phyloP scores from a whole-genome alignment of 2,888 invertebrate species.

The Luperina nickerlii region DNA sequence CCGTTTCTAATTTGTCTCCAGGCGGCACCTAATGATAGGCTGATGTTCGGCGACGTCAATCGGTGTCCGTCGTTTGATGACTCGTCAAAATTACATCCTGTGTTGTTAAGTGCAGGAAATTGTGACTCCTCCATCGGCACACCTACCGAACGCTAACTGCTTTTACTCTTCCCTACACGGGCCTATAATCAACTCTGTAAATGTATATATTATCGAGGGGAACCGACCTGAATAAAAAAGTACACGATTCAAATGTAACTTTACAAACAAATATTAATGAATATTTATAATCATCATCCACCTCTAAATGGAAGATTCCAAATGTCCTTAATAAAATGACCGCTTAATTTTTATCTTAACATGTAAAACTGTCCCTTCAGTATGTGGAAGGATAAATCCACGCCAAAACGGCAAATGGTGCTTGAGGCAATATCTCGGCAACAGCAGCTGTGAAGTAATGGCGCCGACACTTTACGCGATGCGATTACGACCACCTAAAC shows the following conservation, averaged over 20 bases:
- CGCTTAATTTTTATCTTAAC: conserved; percentile 70
- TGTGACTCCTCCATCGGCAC: conserved; percentile 88
- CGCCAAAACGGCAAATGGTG: conserved; percentile 84
- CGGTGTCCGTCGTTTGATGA: conserved; percentile 88
- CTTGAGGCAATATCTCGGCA: conserved; percentile 88
- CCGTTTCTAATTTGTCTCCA: conserved; percentile 73
- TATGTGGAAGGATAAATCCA: conserved; percentile 82
- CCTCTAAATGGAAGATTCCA: conserved; percentile 27
- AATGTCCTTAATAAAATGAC: conserved; percentile 60
- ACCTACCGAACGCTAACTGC: conserved; percentile 84
- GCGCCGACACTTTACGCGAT: conserved; percentile 90
- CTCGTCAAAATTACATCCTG: conserved; percentile 90
- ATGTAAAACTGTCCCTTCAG: conserved; percentile 76
- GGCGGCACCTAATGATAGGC: conserved; percentile 80
- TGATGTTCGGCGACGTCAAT: conserved; percentile 80
- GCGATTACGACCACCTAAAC: conserved; percentile 90
- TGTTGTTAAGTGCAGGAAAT: conserved; percentile 90
- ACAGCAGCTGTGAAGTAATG: conserved; percentile 89
- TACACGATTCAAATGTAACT: conserved; percentile 14
- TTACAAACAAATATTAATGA: conserved; percentile 25
- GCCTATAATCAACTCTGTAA: conserved; percentile 60
- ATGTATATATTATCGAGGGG: conserved; percentile 42
- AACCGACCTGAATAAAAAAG: conserved; percentile 24
- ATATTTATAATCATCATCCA: conserved; percentile 30
- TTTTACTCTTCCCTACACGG: conserved; percentile 68